Evolutionary conservation across 2,797 vertebrate genomes (phyloP), one percentile per base, ranked within the genome.

Genomic region (Cossypha caffra): DNA sequence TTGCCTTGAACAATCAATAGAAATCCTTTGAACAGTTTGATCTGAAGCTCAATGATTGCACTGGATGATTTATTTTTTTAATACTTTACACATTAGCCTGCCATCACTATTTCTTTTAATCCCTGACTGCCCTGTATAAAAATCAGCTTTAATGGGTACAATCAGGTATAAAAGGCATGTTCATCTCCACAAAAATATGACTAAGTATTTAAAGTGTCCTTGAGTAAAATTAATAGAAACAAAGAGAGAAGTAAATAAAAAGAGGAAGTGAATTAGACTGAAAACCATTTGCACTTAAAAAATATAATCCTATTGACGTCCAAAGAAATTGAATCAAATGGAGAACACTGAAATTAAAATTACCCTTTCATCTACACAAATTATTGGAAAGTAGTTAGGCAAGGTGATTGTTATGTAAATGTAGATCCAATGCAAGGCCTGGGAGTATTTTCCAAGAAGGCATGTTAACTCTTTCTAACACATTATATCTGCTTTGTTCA

Each of bases 361-460:
- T 54, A 75, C 33, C 14, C 48, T 92, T 74, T 89, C 51, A 45
- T 38, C 78, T 79, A 35, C 59, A 35, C 31, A 59, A 87, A 85
- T 89, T 85, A 87, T 52, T 89, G 84, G 52, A 84, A 93, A 91
- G 59, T 57, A 81, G 40, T 62, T 61, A 80, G 76, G 38, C 37
- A 57, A 85, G 20, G 61, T 63, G 45, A 90, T 93, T 93, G 42
- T 78, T 83, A 72, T 61, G 86, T 58, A 90, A 86, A 90, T 78
- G 24, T 35, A 61, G 16, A 80, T 57, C 51, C 45, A 80, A 37
- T 35, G 51, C 37, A 21, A 81, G 52, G 24, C n/a, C 79, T 79
- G 47, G 24, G n/a, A 88, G 18, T 45, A n/a, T 67, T 79, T 82
- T 73, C 63, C 71, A 73, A 64, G 71, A 29, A 73, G 61, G 5